Conservation (phyloP, 2,113 vertebrate species). For the Mastomys coucha region DNA sequence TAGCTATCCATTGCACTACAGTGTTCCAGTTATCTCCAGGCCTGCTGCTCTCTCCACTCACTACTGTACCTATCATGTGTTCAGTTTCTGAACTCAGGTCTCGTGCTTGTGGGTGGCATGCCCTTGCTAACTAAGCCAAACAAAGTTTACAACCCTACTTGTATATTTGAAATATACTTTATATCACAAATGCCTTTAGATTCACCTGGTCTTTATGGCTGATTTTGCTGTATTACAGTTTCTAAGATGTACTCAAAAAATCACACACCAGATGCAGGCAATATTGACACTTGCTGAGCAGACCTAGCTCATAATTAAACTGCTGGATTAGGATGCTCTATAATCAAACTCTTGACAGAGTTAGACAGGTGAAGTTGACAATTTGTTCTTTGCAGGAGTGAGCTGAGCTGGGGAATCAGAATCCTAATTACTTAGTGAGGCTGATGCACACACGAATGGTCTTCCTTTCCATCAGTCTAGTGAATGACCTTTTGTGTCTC, state of each 20-base stretch:
- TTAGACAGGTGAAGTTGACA: background rate
- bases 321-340: background rate
- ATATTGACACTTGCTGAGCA: background rate
- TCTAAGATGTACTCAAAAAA: background rate
- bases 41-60: too few species aligned
- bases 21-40: background rate
- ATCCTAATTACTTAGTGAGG: background rate
- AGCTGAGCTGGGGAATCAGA: background rate
- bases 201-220: background rate
- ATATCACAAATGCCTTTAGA: slow-evolving; percentile 10
- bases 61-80: too few species aligned
- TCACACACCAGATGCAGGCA: background rate
- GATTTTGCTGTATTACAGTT: background rate
- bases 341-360: slow-evolving; percentile 23
- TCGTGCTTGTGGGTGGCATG: too few species aligned
- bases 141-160: background rate
- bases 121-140: background rate
- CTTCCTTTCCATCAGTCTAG: background rate
- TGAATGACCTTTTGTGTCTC: background rate
- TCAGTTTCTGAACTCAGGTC: background rate
- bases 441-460: background rate
- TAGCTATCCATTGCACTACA: background rate
- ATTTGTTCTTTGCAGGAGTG: slow-evolving; percentile 40
- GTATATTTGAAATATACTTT: slow-evolving; percentile 14
- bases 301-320: background rate